Evolutionary conservation across 2,113 vertebrate genomes (phyloP), one percentile per base, ranked within the genome.

Genomic region (Oryzias melastigma): DNA sequence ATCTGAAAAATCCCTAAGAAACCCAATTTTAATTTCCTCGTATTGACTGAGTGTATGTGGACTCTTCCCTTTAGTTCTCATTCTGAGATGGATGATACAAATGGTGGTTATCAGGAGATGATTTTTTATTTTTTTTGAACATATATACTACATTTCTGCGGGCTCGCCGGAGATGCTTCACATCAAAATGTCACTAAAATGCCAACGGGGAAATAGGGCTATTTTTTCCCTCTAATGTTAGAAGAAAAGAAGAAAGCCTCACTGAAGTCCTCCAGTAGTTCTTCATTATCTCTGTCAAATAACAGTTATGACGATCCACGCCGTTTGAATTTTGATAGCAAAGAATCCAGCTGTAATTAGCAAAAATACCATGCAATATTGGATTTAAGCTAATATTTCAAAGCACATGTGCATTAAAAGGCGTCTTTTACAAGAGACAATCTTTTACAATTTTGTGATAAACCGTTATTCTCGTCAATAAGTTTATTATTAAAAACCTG

Each of bases 181-280:
- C 80, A 90, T 89, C 77, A 87, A 90, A 91, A 92, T 91, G 91
- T 89, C 90, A 91, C 78, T 81, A 90, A 91, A 91, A 92, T 91
- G 89, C 89, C 90, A 92, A 69, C 47, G 76, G 83, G 85, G 88
- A 91, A 87, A 88, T 84, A 42, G 77, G 88, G 62, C 71, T 61
- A 63, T 89, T 84, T 89, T 85, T 79, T 62, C 63, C 14, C 58
- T 74, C 60, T 70, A 80, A 86, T 81, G 66, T 85, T 63, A 80
- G 62, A 71, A 45, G 58, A 10, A 35, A 35, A 35, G 71, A 64
- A 71, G 43, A 77, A 81, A 85, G 66, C 52, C 63, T 56, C 61
- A 57, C 69, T 78, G 62, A 58, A 71, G 77, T 81, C 58, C 65
- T 77, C 20, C 48, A 81, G 80, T 74, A 83, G 74, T 75, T 81